Evolutionary conservation across 2,113 vertebrate genomes (phyloP).

Genomic region (Corythoichthys haematopterus): DNA sequence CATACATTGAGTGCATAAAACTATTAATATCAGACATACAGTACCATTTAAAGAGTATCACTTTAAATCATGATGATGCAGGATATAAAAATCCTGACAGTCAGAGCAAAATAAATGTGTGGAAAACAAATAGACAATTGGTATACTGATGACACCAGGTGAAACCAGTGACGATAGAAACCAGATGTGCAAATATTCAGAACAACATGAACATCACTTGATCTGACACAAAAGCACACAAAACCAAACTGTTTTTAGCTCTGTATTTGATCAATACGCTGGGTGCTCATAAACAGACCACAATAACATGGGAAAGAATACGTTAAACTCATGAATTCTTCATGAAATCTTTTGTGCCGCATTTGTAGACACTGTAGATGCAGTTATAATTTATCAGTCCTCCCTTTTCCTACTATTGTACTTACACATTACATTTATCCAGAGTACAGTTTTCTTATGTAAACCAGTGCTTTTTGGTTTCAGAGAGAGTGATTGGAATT

Average conservation of each 20-base stretch:
- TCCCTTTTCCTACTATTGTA: background rate
- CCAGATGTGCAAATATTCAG: background rate
- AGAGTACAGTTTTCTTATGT: background rate
- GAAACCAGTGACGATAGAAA: background rate
- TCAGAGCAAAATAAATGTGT: too few relatives aligned
- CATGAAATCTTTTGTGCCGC: conserved; percentile 8
- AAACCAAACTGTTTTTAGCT: background rate
- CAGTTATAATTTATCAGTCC: conserved; percentile 2
- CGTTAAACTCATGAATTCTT: conserved; percentile 26
- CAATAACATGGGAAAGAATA: conserved; percentile 4
- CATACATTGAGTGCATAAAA: too few relatives aligned
- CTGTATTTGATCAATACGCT: conserved; percentile 11
- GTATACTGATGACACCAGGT: background rate
- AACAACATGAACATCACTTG: background rate
- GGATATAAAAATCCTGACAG: too few relatives aligned
- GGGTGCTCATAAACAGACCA: conserved; percentile 10
- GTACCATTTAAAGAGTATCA: too few relatives aligned
- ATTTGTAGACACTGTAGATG: background rate
- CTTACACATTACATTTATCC: background rate
- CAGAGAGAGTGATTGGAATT: background rate
- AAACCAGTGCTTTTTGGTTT: background rate
- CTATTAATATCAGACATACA: too few relatives aligned
- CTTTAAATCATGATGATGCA: too few relatives aligned
- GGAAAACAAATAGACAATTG: background rate
- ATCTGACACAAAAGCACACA: background rate